Conservation (phyloP, 2,113 vertebrate species). For the Cyanoramphus novaezelandiae region DNA sequence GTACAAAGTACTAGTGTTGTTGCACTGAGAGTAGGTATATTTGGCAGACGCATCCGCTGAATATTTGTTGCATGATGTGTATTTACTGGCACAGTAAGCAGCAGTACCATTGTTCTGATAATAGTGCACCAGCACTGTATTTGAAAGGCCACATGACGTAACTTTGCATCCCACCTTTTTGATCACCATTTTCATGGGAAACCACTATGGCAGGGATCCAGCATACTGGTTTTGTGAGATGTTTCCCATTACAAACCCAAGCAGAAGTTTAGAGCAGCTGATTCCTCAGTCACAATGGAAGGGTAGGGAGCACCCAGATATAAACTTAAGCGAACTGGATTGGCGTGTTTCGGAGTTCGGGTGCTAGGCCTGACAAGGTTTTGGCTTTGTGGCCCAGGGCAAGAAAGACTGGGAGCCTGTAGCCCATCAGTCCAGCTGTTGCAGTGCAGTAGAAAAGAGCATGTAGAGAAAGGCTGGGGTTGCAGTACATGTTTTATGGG, state of each 20-base stretch:
- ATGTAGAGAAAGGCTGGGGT: neutral
- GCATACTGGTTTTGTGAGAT: neutral
- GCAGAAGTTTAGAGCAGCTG: neutral
- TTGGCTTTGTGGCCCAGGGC: neutral
- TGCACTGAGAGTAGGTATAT: neutral
- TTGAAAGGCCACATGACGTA: neutral
- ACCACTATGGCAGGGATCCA: neutral
- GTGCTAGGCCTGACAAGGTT: neutral
- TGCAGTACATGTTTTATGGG: neutral
- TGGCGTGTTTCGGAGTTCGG: neutral
- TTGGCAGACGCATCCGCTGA: neutral
- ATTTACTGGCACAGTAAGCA: neutral
- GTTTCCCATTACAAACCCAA: neutral
- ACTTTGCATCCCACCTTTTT: neutral
- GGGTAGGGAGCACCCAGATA: neutral
- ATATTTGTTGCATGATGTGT: neutral
- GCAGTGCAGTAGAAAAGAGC: neutral
- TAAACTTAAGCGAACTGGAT: rapidly evolving
- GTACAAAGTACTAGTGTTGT: neutral
- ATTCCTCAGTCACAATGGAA: neutral
- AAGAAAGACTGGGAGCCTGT: neutral
- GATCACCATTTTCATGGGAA: neutral
- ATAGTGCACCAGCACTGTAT: neutral
- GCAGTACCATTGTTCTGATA: neutral
- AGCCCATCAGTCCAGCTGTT: neutral